Conservation (phyloP, 1,140 invertebrate species). For the Vollenhovia emeryi region DNA sequence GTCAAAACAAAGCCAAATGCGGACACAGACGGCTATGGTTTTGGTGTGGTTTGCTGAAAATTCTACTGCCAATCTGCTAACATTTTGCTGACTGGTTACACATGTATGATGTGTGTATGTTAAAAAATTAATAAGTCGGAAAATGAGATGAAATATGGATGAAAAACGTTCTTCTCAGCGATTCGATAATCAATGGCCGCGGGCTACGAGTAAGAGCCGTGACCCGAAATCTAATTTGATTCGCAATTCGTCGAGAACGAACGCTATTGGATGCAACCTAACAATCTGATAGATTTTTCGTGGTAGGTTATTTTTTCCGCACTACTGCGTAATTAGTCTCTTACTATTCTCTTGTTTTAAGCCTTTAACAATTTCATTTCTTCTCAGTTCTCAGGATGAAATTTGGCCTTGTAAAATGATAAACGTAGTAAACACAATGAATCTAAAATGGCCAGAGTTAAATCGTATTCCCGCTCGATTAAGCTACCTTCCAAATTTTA, state of each 20-base stretch:
- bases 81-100: too few relatives aligned
- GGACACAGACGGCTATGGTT: too few relatives aligned
- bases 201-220: neutral
- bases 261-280: neutral
- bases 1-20: too few relatives aligned
- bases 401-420: neutral
- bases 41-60: too few relatives aligned
- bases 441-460: neutral
- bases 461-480: constrained; percentile 5
- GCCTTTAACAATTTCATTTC: neutral
- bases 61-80: too few relatives aligned
- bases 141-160: neutral
- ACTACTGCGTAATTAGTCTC: neutral
- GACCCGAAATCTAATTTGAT: constrained; percentile 1
- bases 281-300: neutral
- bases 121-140: neutral
- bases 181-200: neutral
- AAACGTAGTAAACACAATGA: neutral
- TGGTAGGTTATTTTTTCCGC: neutral
- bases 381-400: neutral
- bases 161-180: neutral
- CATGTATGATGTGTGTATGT: too few relatives aligned
- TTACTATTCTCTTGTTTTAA: neutral
- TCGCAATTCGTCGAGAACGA: neutral
- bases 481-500: neutral